Base-by-base conservation (phyloP, 2,797 vertebrate species). In the Lutjanus argentimaculatus region DNA sequence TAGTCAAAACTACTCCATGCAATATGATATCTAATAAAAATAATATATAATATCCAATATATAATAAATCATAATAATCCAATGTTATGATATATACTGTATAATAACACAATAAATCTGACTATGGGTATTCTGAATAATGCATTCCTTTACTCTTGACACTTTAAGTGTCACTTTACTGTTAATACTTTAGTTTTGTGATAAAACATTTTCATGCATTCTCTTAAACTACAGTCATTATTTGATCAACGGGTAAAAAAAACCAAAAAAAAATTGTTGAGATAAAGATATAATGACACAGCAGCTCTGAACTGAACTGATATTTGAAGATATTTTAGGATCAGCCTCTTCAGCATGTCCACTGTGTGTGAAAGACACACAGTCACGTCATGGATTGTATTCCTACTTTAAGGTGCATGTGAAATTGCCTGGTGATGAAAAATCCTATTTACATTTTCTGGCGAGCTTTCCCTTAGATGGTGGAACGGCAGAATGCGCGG, bases 401-500 rank as follows among this genome's bases (percentile, higher is more conserved):
- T 70, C 78, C 69, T 72, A 36, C 71, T 65, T 67, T 48, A 62
- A 81, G 71, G 45, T 81, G 61, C 25, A 78, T 3, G 12, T 86
- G 57, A 91, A 89, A 87, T 80, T 74, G 64, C 70, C 74, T 64
- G 22, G 84, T 72, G 83, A 83, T 86, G 72, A 89, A 84, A 90
- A 88, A 72, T 75, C 56, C 3, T 74, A 75, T 82, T 90, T 88
- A 76, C 65, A 70, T 83, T 72, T 88, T 87, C 58, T 42, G 59
- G 56, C n/a, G 7, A 89, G 57, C 25, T 53, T 66, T 74, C 55
- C 77, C 65, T 88, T 85, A 89, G 84, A 90, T 79, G 72, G 78
- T 65, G 77, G 67, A 71, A 30, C 69, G 66, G 76, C 80, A 88
- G 79, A 92, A 89, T 67, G 62, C n/a, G 0, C 2, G 21, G 77